Evolutionary conservation across 1,140 invertebrate genomes (phyloP), one percentile per base, ranked within the genome.

Genomic region (Varroa destructor): DNA sequence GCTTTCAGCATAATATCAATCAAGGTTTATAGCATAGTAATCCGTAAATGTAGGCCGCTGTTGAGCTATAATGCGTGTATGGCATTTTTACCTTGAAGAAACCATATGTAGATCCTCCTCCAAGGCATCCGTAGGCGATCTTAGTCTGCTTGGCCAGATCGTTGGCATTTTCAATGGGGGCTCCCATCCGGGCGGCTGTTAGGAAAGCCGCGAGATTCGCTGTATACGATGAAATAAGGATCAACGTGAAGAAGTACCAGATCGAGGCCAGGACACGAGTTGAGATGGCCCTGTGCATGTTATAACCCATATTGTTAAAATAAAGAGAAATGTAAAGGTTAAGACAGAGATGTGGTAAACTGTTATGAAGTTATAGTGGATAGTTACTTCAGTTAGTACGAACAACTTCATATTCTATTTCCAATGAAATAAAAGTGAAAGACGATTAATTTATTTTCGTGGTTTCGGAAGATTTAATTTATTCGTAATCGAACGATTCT

Each of bases 101-200:
- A 55, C 87, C 86, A 2, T 88, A 88, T 0, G 91, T 97, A 42
- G 91, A 93, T 55, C 94, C 93, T 64, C 88, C 89, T 78, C 87
- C 85, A 14, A 94, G 80, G n/a, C 90, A 90, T 4, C 95, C 95
- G 79, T 98, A 98, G 81, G 95, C 93, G 75, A 98, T 96, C 82
- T 91, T 89, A 0, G 90, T 93, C 74, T 85, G 83, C 61, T 87
- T 87, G 0, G 90, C 89, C 14, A 97, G 82, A 78, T 96, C 92
- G 76, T 96, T 91, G 0, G 89, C 89, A 73, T 83, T 86, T 75
- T 88, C 86, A n/a, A 97, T 93, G 0, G 90, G 87, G 54, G 86
- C 85, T 1, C 88, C 78, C 76, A 84, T 80, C 70, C 81, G 75
- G 61, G 84, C 83, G 40, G 83, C 81, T 42, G 83, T 84, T 42